phyloP scores from a whole-genome alignment of 1,140 invertebrate species.

The Laodelphax striatellus region DNA sequence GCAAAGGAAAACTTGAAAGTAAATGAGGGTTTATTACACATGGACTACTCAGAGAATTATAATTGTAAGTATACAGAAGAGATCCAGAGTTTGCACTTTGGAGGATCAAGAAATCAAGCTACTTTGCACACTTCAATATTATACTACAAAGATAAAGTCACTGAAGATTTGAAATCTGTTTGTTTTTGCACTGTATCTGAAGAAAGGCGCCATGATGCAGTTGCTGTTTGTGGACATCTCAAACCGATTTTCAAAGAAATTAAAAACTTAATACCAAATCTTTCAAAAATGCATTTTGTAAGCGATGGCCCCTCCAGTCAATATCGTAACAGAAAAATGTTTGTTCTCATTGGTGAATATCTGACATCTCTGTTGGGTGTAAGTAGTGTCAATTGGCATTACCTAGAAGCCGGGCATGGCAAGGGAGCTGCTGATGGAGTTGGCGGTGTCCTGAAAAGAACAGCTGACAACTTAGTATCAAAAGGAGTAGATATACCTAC shows the following conservation, averaged over 20 bases:
- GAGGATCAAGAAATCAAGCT: slow-evolving; percentile 25
- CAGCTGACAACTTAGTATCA: slow-evolving; percentile 27
- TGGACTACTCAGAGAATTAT: slow-evolving; percentile 30
- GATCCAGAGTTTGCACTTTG: slow-evolving; percentile 29
- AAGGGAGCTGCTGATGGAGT: slow-evolving; percentile 35
- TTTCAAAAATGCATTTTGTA: slow-evolving; percentile 16
- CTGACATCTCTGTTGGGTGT: slow-evolving; percentile 15
- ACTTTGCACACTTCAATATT: slow-evolving; percentile 29
- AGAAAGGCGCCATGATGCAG: neutral
- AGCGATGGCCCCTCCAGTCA: slow-evolving; percentile 17
- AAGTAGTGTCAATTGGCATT: slow-evolving; percentile 31
- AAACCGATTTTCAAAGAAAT: neutral
- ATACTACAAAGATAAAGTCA: slow-evolving; percentile 17
- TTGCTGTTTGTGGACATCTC: slow-evolving; percentile 6
- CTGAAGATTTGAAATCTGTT: too few species aligned
- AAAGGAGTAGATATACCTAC: slow-evolving; percentile 24
- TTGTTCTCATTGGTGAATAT: slow-evolving; percentile 14
- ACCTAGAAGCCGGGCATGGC: slow-evolving; percentile 32
- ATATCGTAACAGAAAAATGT: slow-evolving; percentile 18
- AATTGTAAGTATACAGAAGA: slow-evolving; percentile 27
- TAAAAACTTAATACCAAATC: neutral
- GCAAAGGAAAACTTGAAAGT: slow-evolving; percentile 24
- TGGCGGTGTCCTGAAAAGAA: slow-evolving; percentile 31
- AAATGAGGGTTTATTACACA: slow-evolving; percentile 25
- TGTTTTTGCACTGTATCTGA: too few species aligned